phyloP scores from a whole-genome alignment of 1,140 invertebrate species.

The Oreohelix idahoensis region DNA sequence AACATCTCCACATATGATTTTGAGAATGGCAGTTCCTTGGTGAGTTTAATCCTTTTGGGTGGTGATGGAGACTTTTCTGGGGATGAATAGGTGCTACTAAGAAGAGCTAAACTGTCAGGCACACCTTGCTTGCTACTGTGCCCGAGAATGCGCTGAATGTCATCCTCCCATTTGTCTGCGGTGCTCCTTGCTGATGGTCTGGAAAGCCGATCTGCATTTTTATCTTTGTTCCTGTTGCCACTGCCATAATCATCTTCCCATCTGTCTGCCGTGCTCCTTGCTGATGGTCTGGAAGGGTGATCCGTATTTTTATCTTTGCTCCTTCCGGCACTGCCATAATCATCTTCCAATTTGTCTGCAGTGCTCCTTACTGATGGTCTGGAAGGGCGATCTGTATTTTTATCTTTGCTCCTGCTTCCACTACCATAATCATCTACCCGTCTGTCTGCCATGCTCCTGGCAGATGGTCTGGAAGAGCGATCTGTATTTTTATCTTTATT shows the following conservation, averaged over 20 bases:
- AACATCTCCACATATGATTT: constrained; percentile 11
- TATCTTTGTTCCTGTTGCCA: background rate
- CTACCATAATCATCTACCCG: background rate
- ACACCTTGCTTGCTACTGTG: background rate
- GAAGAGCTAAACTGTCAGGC: constrained; percentile 4
- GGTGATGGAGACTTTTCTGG: constrained; percentile 9
- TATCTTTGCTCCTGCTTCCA: background rate
- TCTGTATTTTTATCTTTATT: background rate
- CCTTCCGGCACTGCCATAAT: background rate
- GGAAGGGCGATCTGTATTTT: no score
- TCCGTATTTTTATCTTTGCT: background rate
- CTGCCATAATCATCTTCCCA: background rate
- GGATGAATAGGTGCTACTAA: constrained; percentile 16
- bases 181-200: background rate
- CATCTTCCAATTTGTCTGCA: constrained; percentile 29
- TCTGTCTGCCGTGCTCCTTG: background rate
- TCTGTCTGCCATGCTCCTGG: background rate
- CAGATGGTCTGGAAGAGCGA: background rate
- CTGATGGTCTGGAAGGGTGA: background rate
- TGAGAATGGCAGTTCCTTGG: constrained; percentile 12
- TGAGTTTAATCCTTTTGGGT: background rate
- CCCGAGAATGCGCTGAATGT: constrained; percentile 16
- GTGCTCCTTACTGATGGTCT: background rate
- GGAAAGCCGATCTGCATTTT: no score
- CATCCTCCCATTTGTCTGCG: constrained; percentile 29